These are phyloP conservation scores for Penaeus vannamei DNA, from an alignment of 1,140 invertebrate species.

Conservation along the genomic window DNA sequence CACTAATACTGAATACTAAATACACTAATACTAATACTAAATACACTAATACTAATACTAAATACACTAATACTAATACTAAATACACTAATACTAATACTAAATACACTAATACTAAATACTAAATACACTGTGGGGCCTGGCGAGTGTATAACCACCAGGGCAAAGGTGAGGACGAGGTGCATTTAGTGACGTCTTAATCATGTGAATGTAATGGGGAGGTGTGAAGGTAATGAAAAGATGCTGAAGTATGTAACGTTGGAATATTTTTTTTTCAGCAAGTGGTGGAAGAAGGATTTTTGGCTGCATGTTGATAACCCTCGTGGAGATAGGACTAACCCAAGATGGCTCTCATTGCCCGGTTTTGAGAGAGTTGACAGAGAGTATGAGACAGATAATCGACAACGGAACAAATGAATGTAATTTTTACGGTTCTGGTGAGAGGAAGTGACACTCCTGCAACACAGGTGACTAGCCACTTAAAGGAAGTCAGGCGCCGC, in stretches of 20 bases:
- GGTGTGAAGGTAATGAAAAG: constrained; percentile 17
- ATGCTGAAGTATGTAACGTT: not conserved
- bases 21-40: too few relatives aligned
- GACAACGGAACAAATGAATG: constrained; percentile 4
- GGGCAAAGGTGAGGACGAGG: too few relatives aligned
- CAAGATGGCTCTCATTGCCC: not conserved
- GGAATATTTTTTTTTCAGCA: constrained; percentile 1
- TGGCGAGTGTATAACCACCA: too few relatives aligned
- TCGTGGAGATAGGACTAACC: constrained; percentile 26
- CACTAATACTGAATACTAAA: too few relatives aligned
- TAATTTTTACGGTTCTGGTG: not conserved
- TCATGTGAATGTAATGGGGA: too few relatives aligned
- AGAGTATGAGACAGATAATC: constrained; percentile 26
- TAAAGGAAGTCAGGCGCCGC: constrained; percentile 11
- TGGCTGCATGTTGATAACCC: not conserved
- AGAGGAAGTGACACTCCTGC: constrained; percentile 2
- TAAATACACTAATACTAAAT: too few relatives aligned
- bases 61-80: too few relatives aligned
- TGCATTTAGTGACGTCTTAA: too few relatives aligned
- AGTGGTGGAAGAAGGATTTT: constrained; percentile 16
- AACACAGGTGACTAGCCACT: constrained; percentile 24
- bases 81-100: too few relatives aligned
- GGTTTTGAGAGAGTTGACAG: constrained; percentile 21
- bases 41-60: too few relatives aligned
- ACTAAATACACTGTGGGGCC: too few relatives aligned